Base-by-base conservation (phyloP, 2,113 vertebrate species). In the Epinephelus fuscoguttatus region DNA sequence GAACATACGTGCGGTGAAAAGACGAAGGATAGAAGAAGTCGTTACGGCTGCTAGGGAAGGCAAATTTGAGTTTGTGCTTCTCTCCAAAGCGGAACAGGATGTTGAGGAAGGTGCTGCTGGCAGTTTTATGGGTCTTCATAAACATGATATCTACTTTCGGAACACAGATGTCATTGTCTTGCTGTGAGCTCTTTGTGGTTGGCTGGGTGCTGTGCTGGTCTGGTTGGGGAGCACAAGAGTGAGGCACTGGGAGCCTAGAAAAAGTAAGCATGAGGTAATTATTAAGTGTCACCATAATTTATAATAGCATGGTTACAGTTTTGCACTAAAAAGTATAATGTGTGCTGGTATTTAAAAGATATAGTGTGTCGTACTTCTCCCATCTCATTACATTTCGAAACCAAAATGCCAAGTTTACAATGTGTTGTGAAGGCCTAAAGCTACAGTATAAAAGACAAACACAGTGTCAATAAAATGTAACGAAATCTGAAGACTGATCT, bases 81-180 rank as follows among this genome's bases (percentile, higher is more conserved):
- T 98, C 95, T 1, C 97, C 97, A 0, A 97, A 98, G 82, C 97
- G 97, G 93, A 98, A 97, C 9, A 98, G 94, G 81, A 98, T 97
- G 91, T 98, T 98, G 91, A 98, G 95, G 85, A 98, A 92, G 42
- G 97, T 98, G 94, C 97, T 98, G 91, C 97, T 97, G 78, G 96
- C 97, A 0, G 97, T 98, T 95, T 98, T 98, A 94, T 98, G 97
- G 0, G 97, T 98, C 94, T 98, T 98, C 96, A 98, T 92, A 94
- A 98, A 98, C 96, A 98, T 97, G 84, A 98, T 60, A 57, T 98
- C 94, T 27, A 93, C 82, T 84, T 93, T 96, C 1, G 97, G 97
- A 33, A 45, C 88, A 83, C 97, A 98, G 72, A n/a, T n/a, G 42
- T 55, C 62, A 30, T 2, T 53, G 53, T 78, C 19, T 47, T 25